These are phyloP conservation scores for Acrocephalus kingi DNA, from an alignment of 2,113 vertebrate genomes.

Conservation along the genomic window DNA sequence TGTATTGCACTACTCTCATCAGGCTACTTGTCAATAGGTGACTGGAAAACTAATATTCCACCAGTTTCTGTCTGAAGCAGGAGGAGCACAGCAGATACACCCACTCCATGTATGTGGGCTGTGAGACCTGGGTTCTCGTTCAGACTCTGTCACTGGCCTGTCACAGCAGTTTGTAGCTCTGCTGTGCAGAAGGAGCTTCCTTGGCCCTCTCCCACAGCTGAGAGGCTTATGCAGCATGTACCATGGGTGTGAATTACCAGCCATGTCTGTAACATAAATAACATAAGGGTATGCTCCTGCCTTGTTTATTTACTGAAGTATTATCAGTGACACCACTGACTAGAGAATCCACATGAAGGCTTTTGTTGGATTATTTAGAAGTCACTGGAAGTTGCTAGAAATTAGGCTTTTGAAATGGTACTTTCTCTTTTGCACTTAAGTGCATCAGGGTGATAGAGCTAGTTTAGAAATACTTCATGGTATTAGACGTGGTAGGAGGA, in stretches of 20 bases:
- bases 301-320: background rate
- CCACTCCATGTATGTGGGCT: background rate
- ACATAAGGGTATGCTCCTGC: background rate
- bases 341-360: background rate
- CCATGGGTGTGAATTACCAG: background rate
- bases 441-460: background rate
- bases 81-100: background rate
- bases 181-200: background rate
- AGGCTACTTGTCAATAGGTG: background rate
- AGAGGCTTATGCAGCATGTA: background rate
- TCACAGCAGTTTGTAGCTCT: background rate
- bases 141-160: background rate
- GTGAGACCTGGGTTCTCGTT: background rate
- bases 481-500: background rate
- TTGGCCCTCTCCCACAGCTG: fast-evolving
- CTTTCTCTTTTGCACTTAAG: background rate
- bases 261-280: background rate
- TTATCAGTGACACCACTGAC: background rate
- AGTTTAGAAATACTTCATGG: background rate
- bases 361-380: background rate
- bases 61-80: background rate
- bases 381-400: background rate
- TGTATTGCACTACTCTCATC: background rate
- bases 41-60: background rate
- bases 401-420: background rate